These are phyloP conservation scores for Zootoca vivipara DNA, from an alignment of 2,113 vertebrate species.

Conservation along the genomic window DNA sequence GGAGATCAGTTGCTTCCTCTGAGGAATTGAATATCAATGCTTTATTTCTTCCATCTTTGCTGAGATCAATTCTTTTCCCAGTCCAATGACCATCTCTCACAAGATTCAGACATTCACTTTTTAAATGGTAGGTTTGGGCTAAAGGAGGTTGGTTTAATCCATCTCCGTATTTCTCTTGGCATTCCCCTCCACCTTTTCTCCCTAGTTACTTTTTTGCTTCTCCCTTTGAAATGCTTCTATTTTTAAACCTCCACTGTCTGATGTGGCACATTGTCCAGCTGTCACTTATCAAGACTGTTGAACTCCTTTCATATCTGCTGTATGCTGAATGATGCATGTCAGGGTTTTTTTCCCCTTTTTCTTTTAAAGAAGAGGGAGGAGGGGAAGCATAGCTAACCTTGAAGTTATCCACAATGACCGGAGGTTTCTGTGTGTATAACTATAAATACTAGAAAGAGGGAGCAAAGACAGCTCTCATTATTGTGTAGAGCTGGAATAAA, in stretches of 20 bases:
- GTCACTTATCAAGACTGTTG: slow-evolving; percentile 44
- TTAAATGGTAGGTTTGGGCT: too few relatives aligned
- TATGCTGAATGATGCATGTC: slow-evolving; percentile 29
- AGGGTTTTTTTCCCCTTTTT: neutral
- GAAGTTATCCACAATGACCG: slow-evolving; percentile 39
- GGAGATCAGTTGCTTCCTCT: too few relatives aligned
- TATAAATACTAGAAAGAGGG: slow-evolving; percentile 55
- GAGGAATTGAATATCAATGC: too few relatives aligned
- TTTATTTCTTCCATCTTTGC: too few relatives aligned
- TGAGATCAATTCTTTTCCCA: too few relatives aligned
- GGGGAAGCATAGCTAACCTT: slow-evolving; percentile 32
- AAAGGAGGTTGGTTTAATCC: slow-evolving; percentile 20
- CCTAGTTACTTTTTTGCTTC: slow-evolving; percentile 32
- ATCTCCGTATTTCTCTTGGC: slow-evolving; percentile 31
- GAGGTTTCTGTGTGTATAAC: slow-evolving; percentile 25
- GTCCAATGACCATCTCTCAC: too few relatives aligned
- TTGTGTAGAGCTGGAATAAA: slow-evolving; percentile 51
- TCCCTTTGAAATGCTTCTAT: slow-evolving; percentile 23
- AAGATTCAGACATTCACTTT: too few relatives aligned
- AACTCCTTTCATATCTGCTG: slow-evolving; percentile 43
- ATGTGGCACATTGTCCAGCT: slow-evolving; percentile 20
- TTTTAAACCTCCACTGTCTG: slow-evolving; percentile 30
- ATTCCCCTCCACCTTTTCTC: neutral
- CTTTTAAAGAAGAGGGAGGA: slow-evolving; percentile 41
- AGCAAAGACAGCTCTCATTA: slow-evolving; percentile 28